These are phyloP conservation scores for Synanthedon myopaeformis DNA, from an alignment of 2,888 invertebrate species.

Conservation along the genomic window DNA sequence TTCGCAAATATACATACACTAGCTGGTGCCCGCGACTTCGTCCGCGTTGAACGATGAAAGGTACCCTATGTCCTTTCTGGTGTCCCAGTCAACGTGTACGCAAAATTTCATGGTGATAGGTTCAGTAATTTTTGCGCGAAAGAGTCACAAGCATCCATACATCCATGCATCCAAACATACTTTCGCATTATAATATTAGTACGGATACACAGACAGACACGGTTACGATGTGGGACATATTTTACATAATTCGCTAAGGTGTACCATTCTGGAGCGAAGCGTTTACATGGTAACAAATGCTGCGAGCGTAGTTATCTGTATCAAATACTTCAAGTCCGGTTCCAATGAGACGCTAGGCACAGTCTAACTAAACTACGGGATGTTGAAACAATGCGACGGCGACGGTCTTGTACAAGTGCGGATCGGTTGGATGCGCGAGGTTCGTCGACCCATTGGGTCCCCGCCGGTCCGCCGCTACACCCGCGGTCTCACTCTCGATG, in stretches of 20 bases:
- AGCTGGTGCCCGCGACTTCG: no score
- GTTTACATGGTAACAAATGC: background rate
- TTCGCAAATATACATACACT: background rate
- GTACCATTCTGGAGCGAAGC: background rate
- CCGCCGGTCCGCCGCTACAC: constrained; percentile 25
- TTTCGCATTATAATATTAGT: no score
- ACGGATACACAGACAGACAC: background rate
- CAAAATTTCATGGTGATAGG: no score
- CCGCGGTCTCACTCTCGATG: constrained; percentile 13
- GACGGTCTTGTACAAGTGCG: constrained; percentile 59
- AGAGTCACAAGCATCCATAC: no score
- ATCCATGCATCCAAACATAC: no score
- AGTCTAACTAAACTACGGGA: constrained; percentile 25
- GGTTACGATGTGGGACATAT: background rate
- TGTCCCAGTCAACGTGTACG: no score
- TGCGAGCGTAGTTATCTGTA: background rate
- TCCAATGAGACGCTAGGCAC: constrained; percentile 25
- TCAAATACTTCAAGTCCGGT: constrained; percentile 13
- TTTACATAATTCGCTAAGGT: background rate
- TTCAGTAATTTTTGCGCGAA: no score
- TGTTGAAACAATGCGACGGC: constrained; percentile 61
- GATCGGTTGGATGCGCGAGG: constrained; percentile 61
- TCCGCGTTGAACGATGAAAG: no score
- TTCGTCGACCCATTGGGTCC: constrained; percentile 44
- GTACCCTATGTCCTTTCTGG: no score